A percentile compares a stretch with the other conserved stretches of the same genome.
phyloP scores from a whole-genome alignment of 2,888 invertebrate genomes.

The Ferdinandea cuprea region DNA sequence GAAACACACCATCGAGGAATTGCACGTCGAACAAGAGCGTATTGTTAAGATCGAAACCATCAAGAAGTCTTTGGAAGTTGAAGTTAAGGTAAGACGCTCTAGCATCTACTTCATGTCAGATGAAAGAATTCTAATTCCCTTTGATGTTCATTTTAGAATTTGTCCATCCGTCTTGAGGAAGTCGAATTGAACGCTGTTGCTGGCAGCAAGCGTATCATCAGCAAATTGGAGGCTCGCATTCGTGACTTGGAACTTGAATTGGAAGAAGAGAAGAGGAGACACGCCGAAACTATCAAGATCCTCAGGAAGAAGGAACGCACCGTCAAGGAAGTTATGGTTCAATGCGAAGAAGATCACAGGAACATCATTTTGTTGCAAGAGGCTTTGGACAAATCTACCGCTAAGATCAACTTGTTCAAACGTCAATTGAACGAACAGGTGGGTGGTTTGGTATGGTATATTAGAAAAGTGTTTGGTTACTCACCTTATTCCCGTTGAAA shows the following conservation, averaged over 20 bases:
- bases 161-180: constrained; percentile 96
- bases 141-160: constrained; percentile 85
- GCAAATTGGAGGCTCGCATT: constrained; percentile 97
- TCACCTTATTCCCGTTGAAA: constrained; percentile 33
- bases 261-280: constrained; percentile 98
- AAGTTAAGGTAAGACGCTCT: constrained; percentile 90
- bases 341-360: constrained; percentile 98
- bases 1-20: constrained; percentile 95
- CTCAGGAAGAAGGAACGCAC: constrained; percentile 98
- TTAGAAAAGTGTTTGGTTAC: not conserved
- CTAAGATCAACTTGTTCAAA: constrained; percentile 97
- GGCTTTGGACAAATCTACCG: constrained; percentile 91
- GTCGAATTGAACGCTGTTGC: constrained; percentile 98
- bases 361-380: constrained; percentile 96
- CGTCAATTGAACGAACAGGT: constrained; percentile 97
- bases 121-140: not conserved
- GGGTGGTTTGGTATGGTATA: constrained; percentile 67
- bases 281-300: constrained; percentile 98
- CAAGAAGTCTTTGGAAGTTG: constrained; percentile 98
- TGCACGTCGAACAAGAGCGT: constrained; percentile 98
- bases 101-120: not conserved
- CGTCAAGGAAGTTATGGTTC: constrained; percentile 97
- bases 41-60: constrained; percentile 98
- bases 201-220: constrained; percentile 98
- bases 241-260: constrained; percentile 97